Conservation (phyloP, 2,113 vertebrate genomes). For the Limnothrissa miodon region DNA sequence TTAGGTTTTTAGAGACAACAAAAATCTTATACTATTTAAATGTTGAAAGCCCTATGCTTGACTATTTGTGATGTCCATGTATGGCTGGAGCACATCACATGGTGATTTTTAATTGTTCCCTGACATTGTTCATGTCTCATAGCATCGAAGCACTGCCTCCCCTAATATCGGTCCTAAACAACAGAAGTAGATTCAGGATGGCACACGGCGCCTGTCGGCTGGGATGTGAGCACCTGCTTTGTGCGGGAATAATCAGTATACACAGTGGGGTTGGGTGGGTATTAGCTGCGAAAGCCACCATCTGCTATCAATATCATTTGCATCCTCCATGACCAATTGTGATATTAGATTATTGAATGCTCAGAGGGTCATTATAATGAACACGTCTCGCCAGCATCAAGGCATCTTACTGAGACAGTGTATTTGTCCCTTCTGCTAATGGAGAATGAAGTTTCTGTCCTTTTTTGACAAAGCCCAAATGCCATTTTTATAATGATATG, state of each 20-base stretch:
- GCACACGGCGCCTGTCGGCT: neutral
- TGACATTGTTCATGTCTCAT: neutral
- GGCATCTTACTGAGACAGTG: neutral
- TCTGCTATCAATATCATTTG: constrained; percentile 64
- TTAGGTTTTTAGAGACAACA: neutral
- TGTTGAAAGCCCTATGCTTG: neutral
- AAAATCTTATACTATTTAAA: neutral
- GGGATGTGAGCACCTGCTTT: constrained; percentile 39
- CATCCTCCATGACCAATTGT: constrained; percentile 72
- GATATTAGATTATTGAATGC: constrained; percentile 75
- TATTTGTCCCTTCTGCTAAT: neutral
- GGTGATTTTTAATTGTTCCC: neutral
- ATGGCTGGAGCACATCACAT: neutral
- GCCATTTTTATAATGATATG: too few relatives aligned
- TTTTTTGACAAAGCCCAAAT: neutral
- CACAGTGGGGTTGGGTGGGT: constrained; percentile 53
- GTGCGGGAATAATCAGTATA: constrained; percentile 34
- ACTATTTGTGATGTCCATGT: neutral
- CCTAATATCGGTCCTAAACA: neutral
- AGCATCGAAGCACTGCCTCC: neutral
- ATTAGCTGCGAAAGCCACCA: constrained; percentile 61
- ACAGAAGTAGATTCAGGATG: neutral
- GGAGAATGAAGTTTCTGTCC: too few relatives aligned
- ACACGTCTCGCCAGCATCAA: constrained; percentile 18
- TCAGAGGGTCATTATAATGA: constrained; percentile 54